Conservation (phyloP, 2,888 invertebrate genomes). For the Hypercompe scribonia region DNA sequence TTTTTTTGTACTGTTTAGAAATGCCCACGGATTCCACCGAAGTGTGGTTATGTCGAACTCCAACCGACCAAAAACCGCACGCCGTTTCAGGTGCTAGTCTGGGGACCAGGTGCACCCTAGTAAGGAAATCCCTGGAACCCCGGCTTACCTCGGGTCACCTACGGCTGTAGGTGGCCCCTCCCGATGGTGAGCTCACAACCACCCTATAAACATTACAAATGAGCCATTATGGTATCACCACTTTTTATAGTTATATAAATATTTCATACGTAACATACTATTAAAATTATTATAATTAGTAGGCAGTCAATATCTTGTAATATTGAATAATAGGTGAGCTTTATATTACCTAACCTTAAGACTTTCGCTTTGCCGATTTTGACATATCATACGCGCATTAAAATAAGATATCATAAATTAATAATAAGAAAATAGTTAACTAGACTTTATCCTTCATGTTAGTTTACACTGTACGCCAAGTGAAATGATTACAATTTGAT, state of each 20-base stretch:
- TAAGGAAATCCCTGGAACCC: too few relatives aligned
- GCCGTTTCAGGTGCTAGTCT: too few relatives aligned
- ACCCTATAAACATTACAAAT: not conserved
- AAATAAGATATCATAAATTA: not conserved
- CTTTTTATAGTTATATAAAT: not conserved
- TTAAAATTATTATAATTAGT: not conserved
- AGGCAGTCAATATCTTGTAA: not conserved
- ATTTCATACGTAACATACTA: not conserved
- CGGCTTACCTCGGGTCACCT: too few relatives aligned
- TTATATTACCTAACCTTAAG: slow-evolving; percentile 8
- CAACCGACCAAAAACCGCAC: too few relatives aligned
- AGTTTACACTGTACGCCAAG: not conserved
- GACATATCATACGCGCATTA: not conserved
- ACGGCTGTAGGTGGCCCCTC: too few relatives aligned
- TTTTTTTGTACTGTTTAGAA: too few relatives aligned
- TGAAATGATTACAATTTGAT: not conserved
- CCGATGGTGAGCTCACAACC: too few relatives aligned
- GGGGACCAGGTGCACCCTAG: too few relatives aligned
- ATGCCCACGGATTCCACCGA: too few relatives aligned
- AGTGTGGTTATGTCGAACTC: too few relatives aligned
- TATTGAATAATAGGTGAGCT: not conserved
- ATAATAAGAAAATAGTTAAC: not conserved
- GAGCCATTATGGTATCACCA: not conserved
- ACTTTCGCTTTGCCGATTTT: slow-evolving; percentile 11
- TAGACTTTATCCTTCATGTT: not conserved